Conservation (phyloP, 2,113 vertebrate species). For the Puntigrus tetrazona region DNA sequence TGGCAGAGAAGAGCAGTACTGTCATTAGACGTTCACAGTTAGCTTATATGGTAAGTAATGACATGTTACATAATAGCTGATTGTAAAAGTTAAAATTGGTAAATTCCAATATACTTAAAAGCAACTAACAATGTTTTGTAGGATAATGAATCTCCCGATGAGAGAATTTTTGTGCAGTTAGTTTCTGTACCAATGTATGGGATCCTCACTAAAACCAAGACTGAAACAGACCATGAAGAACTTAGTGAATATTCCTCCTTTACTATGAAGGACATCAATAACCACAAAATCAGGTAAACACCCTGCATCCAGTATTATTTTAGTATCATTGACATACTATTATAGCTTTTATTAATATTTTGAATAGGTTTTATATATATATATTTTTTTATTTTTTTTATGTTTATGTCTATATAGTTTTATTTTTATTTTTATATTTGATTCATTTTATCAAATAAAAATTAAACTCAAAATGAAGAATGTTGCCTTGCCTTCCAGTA, state of each 20-base stretch:
- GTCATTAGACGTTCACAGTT: constrained; percentile 83
- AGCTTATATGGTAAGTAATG: constrained; percentile 81
- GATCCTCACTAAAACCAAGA: constrained; percentile 71
- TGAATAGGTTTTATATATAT: neutral
- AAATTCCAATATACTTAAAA: neutral
- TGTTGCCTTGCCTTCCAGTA: too few relatives aligned
- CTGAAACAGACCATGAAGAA: constrained; percentile 71
- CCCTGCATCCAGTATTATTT: neutral
- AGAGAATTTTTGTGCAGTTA: constrained; percentile 86
- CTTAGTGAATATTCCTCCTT: constrained; percentile 85
- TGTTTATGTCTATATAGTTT: neutral
- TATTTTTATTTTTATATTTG: neutral
- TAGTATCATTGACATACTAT: neutral
- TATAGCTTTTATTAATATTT: neutral
- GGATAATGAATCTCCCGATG: constrained; percentile 85
- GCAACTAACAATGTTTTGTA: constrained; percentile 57
- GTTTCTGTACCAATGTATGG: constrained; percentile 89
- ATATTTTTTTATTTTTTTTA: neutral
- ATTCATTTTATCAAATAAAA: too few relatives aligned
- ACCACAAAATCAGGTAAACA: constrained; percentile 83
- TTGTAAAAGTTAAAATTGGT: neutral
- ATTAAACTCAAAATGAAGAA: too few relatives aligned
- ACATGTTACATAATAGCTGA: neutral
- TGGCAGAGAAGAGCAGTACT: constrained; percentile 82
- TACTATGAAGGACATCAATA: constrained; percentile 91